phyloP scores from a whole-genome alignment of 2,888 invertebrate genomes.

The Cryptocheilus praepositus region DNA sequence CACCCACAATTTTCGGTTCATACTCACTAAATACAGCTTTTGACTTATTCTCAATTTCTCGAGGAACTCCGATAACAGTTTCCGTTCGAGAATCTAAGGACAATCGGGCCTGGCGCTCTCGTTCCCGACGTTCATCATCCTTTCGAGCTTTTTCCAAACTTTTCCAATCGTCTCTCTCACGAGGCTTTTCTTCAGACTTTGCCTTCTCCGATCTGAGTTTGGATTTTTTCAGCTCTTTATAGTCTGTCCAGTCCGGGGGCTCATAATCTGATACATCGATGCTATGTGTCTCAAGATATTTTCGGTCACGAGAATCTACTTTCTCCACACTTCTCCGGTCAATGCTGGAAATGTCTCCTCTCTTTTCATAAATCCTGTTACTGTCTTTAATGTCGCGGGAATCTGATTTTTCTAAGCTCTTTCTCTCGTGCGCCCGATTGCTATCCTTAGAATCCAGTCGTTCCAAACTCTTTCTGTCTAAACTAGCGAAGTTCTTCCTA shows the following conservation, averaged over 20 bases:
- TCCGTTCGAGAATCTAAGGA: constrained; percentile 65
- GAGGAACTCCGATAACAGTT: constrained; percentile 57
- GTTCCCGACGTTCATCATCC: constrained; percentile 66
- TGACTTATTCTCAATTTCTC: constrained; percentile 66
- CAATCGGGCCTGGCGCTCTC: constrained; percentile 61
- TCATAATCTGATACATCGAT: neutral
- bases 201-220: constrained; percentile 43
- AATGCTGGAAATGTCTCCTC: constrained; percentile 34
- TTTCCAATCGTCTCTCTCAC: constrained; percentile 70
- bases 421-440: constrained; percentile 25
- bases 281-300: constrained; percentile 49
- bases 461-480: neutral
- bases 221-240: constrained; percentile 43
- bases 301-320: constrained; percentile 56
- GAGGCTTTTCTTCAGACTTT: constrained; percentile 63
- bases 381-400: too few relatives aligned
- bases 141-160: constrained; percentile 70
- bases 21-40: constrained; percentile 78
- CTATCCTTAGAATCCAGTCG: neutral
- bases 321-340: constrained; percentile 57
- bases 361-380: neutral
- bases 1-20: constrained; percentile 80
- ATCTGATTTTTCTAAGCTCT: too few relatives aligned
- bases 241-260: constrained; percentile 43
- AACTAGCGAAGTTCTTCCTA: too few relatives aligned